phyloP scores from a whole-genome alignment of 1,140 invertebrate genomes.

The Saccostrea glomerata region DNA sequence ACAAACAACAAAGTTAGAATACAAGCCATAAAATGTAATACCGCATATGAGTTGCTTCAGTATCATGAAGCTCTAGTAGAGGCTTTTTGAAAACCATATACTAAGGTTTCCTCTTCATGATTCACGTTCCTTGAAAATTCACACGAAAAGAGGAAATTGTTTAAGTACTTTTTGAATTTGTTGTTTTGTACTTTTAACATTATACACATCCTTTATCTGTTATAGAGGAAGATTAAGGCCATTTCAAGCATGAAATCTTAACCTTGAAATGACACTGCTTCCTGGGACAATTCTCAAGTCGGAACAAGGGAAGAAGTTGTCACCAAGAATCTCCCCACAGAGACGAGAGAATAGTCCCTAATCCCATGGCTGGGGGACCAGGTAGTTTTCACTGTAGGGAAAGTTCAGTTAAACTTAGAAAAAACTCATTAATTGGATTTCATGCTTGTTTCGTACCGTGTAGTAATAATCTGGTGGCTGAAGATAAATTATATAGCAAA shows the following conservation, averaged over 20 bases:
- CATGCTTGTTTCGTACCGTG: slow-evolving; percentile 17
- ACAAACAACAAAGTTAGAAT: not conserved
- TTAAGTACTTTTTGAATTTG: too few relatives aligned
- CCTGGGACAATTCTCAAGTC: not conserved
- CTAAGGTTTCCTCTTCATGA: too few relatives aligned
- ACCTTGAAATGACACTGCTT: slow-evolving; percentile 22
- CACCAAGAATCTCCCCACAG: not conserved
- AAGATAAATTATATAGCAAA: slow-evolving; percentile 15
- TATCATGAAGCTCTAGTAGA: too few relatives aligned
- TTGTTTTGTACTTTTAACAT: not conserved
- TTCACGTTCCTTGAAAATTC: not conserved
- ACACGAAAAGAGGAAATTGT: not conserved
- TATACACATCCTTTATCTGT: not conserved
- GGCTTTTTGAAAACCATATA: too few relatives aligned
- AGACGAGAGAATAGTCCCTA: slow-evolving; percentile 1
- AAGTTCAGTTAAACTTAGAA: not conserved
- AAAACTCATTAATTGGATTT: slow-evolving; percentile 29
- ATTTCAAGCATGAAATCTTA: not conserved
- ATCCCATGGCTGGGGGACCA: not conserved
- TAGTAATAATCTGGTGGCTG: not conserved
- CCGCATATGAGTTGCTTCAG: too few relatives aligned
- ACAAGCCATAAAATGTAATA: too few relatives aligned
- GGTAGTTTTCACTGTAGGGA: not conserved
- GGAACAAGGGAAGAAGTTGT: slow-evolving; percentile 11
- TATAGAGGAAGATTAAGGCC: not conserved